These are phyloP conservation scores for Liolophura sinensis DNA, from an alignment of 1,140 invertebrate species.

Conservation along the genomic window DNA sequence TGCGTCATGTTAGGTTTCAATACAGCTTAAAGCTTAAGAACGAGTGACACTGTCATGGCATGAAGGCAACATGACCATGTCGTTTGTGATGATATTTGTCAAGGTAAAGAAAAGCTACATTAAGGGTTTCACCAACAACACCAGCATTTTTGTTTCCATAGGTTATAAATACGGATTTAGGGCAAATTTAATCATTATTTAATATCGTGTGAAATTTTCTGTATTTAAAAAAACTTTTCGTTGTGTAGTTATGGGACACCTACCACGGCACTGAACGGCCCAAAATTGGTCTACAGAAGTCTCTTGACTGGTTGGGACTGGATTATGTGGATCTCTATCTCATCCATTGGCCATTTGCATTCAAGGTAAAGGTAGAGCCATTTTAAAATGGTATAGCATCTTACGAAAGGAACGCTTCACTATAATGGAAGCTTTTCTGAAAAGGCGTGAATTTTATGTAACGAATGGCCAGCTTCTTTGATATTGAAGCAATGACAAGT, in stretches of 20 bases:
- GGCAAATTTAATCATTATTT: neutral
- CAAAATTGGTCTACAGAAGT: conserved; percentile 65
- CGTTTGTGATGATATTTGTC: neutral
- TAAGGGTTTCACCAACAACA: neutral
- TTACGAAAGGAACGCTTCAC: too few relatives aligned
- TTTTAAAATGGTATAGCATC: too few relatives aligned
- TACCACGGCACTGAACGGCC: conserved; percentile 68
- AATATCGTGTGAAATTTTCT: neutral
- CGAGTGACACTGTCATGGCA: too few relatives aligned
- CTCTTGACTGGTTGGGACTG: conserved; percentile 67
- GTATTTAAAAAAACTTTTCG: neutral
- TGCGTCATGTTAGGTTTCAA: too few relatives aligned
- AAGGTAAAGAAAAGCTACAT: neutral
- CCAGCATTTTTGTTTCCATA: too few relatives aligned
- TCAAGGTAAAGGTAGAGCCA: conserved; percentile 62
- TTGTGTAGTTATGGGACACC: conserved; percentile 71
- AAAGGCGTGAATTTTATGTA: neutral
- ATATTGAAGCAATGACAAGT: neutral
- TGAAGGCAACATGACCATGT: too few relatives aligned
- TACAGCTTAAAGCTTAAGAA: too few relatives aligned
- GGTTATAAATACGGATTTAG: neutral
- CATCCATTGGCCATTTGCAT: conserved; percentile 80
- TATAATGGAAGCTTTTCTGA: neutral
- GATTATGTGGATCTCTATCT: conserved; percentile 81
- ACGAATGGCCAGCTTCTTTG: neutral